Evolutionary conservation across 2,888 invertebrate genomes (phyloP), one percentile per base, ranked within the genome.

Genomic region (Stenodera caucasica): DNA sequence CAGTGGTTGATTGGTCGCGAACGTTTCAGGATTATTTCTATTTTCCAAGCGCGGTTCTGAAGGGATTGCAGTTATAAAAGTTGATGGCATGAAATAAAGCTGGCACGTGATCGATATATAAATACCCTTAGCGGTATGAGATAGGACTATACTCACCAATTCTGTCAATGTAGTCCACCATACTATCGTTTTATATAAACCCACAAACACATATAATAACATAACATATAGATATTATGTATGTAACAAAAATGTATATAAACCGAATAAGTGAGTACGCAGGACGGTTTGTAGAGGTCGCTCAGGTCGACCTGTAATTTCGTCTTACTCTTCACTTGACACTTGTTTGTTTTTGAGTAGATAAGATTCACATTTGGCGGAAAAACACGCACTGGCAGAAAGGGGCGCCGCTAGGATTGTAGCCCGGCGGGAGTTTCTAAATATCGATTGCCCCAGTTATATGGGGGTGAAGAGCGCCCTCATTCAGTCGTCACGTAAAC

Each of bases 401-500:
- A 40, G 58, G 61, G 58, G 54, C 55, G 30, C 14, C 81, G 81
- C 80, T 66, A 58, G 64, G 71, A 74, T 70, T 72, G 74, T 75
- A 75, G 74, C 75, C 73, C 75, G 73, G 64, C 77, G 77, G 77
- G 75, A 72, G 72, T 71, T 74, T 78, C 67, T 68, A 67, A 53
- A 76, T 85, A 86, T 86, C 85, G 85, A 86, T 86, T 85, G 85
- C 83, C 85, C 85, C 84, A 85, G 85, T 85, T 85, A 84, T 83
- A 57, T 52, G 82, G 81, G 81, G 81, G 80, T 81, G 81, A 81
- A 71, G 68, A 72, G 74, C 72, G 74, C 75, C 75, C 73, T 71
- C 73, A 69, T 67, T 72, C 72, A 71, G 73, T 72, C 72, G 70
- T 73, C 74, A 72, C 72, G 72, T 70, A 72, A 73, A 73, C 67